A percentile compares a stretch with the other conserved stretches of the same genome.
Conservation (phyloP, 2,888 invertebrate genomes). For the Adela reaumurella region DNA sequence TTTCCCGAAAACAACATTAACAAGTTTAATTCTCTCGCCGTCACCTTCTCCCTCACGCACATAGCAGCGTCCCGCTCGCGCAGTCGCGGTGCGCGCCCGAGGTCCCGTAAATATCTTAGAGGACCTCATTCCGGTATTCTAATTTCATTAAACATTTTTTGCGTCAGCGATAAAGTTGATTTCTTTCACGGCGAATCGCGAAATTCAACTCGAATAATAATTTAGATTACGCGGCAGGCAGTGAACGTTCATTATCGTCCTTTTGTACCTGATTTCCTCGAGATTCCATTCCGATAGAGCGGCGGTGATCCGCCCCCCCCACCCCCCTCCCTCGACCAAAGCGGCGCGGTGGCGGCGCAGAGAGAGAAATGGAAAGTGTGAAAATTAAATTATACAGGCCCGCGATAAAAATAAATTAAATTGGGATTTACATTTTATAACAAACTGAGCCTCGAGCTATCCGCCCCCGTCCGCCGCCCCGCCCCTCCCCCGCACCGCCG, state of each 20-base stretch:
- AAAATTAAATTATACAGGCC: conserved; percentile 58
- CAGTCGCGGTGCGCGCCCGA: conserved; percentile 11
- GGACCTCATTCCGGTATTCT: conserved; percentile 38
- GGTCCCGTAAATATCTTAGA: conserved; percentile 38
- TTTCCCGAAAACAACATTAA: not conserved
- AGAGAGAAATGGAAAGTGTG: conserved; percentile 55
- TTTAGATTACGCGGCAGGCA: conserved; percentile 56
- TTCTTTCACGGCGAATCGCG: conserved; percentile 51
- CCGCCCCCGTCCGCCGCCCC: conserved; percentile 3
- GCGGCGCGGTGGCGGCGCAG: conserved; percentile 49
- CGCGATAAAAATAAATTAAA: conserved; percentile 58
- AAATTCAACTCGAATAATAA: conserved; percentile 55
- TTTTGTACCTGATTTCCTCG: conserved; percentile 55
- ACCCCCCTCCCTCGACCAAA: not conserved
- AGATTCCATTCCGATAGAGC: conserved; percentile 57
- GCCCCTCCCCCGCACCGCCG: conserved; percentile 3
- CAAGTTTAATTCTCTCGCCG: not conserved
- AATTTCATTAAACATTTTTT: conserved; percentile 52
- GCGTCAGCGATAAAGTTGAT: conserved; percentile 48
- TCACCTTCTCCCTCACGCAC: not conserved
- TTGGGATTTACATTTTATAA: conserved; percentile 32
- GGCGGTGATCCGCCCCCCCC: conserved; percentile 19
- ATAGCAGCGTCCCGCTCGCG: not conserved
- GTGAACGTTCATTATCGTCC: conserved; percentile 57
- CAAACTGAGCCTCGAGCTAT: conserved; percentile 4